A percentile compares a stretch with the other conserved stretches of the same genome.
These are phyloP conservation scores for Nannoperca australis DNA, from an alignment of 2,797 vertebrate species.

Conservation along the genomic window DNA sequence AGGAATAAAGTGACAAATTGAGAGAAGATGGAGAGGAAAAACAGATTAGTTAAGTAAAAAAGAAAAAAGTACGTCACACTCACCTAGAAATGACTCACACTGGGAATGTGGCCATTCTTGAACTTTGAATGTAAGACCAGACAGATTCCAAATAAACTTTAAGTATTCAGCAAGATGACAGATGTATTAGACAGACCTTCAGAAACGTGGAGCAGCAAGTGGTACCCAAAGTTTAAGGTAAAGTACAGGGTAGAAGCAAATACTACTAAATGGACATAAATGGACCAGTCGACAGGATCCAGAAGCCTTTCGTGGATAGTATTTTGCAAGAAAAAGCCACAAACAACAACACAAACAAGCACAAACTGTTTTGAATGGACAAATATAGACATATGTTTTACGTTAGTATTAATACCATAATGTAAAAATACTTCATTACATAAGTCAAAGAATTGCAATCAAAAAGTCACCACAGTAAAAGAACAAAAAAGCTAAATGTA, in stretches of 20 bases:
- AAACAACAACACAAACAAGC: neutral
- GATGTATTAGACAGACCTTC: conserved; percentile 47
- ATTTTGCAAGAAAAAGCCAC: neutral
- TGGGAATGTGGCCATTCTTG: conserved; percentile 51
- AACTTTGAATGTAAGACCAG: conserved; percentile 28
- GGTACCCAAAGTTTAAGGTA: neutral
- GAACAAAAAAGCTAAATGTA: neutral
- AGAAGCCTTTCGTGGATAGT: neutral
- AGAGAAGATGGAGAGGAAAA: conserved; percentile 43
- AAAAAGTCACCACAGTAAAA: neutral
- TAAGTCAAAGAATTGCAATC: neutral
- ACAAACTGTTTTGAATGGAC: neutral
- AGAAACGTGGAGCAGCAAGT: conserved; percentile 20
- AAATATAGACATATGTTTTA: neutral
- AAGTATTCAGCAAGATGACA: conserved; percentile 46
- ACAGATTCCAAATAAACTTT: conserved; percentile 32
- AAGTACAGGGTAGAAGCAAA: neutral
- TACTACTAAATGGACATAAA: conserved; percentile 11
- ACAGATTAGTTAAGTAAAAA: conserved; percentile 27
- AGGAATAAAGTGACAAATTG: conserved; percentile 36
- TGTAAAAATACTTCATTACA: neutral
- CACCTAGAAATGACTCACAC: conserved; percentile 49
- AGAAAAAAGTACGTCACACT: conserved; percentile 39
- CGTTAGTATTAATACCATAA: too few species aligned
- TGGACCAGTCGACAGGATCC: conserved; percentile 21